Base-by-base conservation (phyloP, 2,888 invertebrate genomes). In the Brachycybe producta region DNA sequence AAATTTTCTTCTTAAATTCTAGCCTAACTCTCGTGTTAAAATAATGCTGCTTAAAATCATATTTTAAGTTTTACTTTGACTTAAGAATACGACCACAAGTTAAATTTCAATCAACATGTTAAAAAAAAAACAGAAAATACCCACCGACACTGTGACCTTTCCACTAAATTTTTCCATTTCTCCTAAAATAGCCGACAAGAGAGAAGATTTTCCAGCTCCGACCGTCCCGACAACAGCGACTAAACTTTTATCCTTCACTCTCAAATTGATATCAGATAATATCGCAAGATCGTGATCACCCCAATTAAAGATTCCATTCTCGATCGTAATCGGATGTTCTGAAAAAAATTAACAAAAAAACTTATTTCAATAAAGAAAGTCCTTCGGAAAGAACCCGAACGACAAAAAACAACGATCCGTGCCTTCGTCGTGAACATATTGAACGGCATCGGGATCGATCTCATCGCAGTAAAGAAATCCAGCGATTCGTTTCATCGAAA, bases 281-380 rank as follows among this genome's bases (percentile, higher is more conserved):
- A 34, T 73, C 2, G 78, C 74, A 46, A 75, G 77, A 39, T 79
- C 73, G 5, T 60, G 76, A 28, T 61, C 64, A 47, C 82, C 57
- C 97, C 97, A 97, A 0, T 83, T 71, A 69, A 97, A 97, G 50
- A 73, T 76, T 1, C 87, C 94, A 62, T 86, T 82, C 62, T 88
- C 83, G 54, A 95, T 80, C n/a, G 79, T 71, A 56, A 95, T 70
- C 2, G 88, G 83, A 67, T 80, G 72, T 17, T 72, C 86, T 84
- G 64, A 49, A 64, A 15, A 68, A 66, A 49, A 55, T 23, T 36
- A 34, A 27, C 65, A 13, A 46, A 75, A 24, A 42, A 19, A 27
- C 15, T 41, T 40, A n/a, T n/a, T 3, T 8, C 13, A 28, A 49
- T 19, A 19, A 43, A 28, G 19, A 27, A 23, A 15, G n/a, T 5